Percentiles rank a stretch among this genome's conserved stretches.
Evolutionary conservation across 2,888 invertebrate species (phyloP).

Genomic region (Seira sanloemensis): DNA sequence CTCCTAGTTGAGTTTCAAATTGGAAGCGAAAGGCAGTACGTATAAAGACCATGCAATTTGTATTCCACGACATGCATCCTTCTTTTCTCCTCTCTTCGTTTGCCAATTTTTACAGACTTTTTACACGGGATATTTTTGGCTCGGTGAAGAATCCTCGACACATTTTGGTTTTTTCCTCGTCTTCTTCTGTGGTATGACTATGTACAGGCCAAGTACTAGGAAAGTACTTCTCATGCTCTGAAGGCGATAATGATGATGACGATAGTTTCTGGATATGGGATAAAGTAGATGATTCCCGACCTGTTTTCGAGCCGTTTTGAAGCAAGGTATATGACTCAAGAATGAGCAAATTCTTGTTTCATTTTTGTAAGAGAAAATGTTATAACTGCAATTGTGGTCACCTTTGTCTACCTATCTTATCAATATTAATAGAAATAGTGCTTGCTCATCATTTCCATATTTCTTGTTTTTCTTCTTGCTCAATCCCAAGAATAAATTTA

Average conservation of each 20-base stretch:
- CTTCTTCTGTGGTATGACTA: not conserved
- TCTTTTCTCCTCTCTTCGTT: slow-evolving; percentile 30
- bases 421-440: slow-evolving; percentile 36
- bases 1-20: too few species aligned
- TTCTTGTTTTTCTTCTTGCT: not conserved
- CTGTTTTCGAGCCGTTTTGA: slow-evolving; percentile 48
- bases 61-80: slow-evolving; percentile 23
- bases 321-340: slow-evolving; percentile 49
- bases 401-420: slow-evolving; percentile 23
- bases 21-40: too few species aligned
- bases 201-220: slow-evolving; percentile 48
- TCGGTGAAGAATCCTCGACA: slow-evolving; percentile 60
- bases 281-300: slow-evolving; percentile 48
- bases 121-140: slow-evolving; percentile 66
- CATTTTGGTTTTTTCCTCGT: slow-evolving; percentile 47
- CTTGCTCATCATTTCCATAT: not conserved
- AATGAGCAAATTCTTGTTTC: slow-evolving; percentile 31
- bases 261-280: slow-evolving; percentile 25
- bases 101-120: slow-evolving; percentile 70
- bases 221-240: not conserved
- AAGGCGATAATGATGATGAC: slow-evolving; percentile 15
- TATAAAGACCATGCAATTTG: too few species aligned
- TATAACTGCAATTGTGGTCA: slow-evolving; percentile 43
- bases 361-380: slow-evolving; percentile 22
- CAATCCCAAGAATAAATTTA: slow-evolving; percentile 4